Evolutionary conservation across 2,113 vertebrate species (phyloP).

Genomic region (Odontesthes bonariensis): DNA sequence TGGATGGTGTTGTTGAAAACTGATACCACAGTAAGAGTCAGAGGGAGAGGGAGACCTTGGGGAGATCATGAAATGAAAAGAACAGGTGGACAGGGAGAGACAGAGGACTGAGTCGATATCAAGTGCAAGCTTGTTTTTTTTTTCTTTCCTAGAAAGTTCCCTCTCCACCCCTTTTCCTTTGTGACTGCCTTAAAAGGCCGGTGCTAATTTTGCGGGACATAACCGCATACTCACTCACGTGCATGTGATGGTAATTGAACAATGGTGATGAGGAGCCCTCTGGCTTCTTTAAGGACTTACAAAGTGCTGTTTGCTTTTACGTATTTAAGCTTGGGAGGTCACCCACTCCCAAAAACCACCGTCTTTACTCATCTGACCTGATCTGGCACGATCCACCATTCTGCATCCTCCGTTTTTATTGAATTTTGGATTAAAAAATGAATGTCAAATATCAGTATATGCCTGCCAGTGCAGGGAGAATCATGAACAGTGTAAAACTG

Average conservation of each 20-base stretch:
- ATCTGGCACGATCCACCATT: neutral
- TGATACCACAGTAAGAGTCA: constrained; percentile 63
- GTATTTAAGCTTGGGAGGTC: neutral
- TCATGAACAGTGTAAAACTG: too few relatives aligned
- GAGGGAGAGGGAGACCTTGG: constrained; percentile 73
- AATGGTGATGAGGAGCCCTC: neutral
- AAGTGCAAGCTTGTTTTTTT: constrained; percentile 64
- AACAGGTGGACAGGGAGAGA: constrained; percentile 69
- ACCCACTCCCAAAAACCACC: neutral
- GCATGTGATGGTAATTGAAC: neutral
- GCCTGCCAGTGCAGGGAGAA: too few relatives aligned
- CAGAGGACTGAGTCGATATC: constrained; percentile 61
- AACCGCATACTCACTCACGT: neutral
- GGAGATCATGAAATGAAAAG: constrained; percentile 66
- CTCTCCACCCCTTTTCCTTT: constrained; percentile 49
- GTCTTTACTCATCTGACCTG: too few relatives aligned
- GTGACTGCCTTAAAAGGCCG: constrained; percentile 70
- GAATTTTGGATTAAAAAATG: too few relatives aligned
- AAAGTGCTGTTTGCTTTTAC: neutral
- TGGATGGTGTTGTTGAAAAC: constrained; percentile 73
- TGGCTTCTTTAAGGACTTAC: neutral
- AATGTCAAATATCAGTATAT: too few relatives aligned
- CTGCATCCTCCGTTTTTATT: neutral
- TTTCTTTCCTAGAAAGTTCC: constrained; percentile 54
- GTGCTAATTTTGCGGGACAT: constrained; percentile 63